A percentile compares a stretch with the other conserved stretches of the same genome.
Evolutionary conservation across 2,888 invertebrate genomes (phyloP).

Genomic region (Odontomyia ornata): DNA sequence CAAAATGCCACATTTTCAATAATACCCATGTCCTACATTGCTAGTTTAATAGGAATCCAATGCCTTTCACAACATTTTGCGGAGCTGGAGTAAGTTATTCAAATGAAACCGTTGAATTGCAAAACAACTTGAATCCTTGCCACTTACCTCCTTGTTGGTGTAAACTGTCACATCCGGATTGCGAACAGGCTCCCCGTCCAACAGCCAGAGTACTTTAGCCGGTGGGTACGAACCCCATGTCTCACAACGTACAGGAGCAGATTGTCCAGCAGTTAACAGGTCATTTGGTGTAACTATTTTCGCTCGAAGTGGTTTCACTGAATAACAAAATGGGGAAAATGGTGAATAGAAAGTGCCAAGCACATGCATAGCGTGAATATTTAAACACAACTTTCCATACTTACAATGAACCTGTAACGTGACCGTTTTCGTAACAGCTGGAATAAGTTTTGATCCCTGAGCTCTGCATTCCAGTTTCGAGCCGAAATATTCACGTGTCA

Average conservation of each 20-base stretch:
- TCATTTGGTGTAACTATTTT: constrained; percentile 78
- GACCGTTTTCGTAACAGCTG: constrained; percentile 76
- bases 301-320: constrained; percentile 83
- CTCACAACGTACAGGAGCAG: constrained; percentile 79
- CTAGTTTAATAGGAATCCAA: no score
- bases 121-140: no score
- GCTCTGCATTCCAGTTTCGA: constrained; percentile 81
- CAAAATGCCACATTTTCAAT: no score
- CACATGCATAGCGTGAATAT: constrained; percentile 39
- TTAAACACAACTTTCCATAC: constrained; percentile 53
- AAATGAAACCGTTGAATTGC: no score
- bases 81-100: no score
- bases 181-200: constrained; percentile 74
- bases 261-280: constrained; percentile 76
- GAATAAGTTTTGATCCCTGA: constrained; percentile 75
- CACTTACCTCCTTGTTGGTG: constrained; percentile 62
- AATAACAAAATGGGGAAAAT: constrained; percentile 51
- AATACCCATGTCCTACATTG: no score
- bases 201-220: constrained; percentile 82
- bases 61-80: no score
- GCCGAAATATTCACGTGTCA: constrained; percentile 78
- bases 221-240: constrained; percentile 85
- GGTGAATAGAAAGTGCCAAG: constrained; percentile 21
- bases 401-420: constrained; percentile 77
- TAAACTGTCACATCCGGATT: constrained; percentile 71